A percentile compares a stretch with the other conserved stretches of the same genome.
phyloP scores from a whole-genome alignment of 92 coral and sea anemone genomes.

The Nematostella vectensis region DNA sequence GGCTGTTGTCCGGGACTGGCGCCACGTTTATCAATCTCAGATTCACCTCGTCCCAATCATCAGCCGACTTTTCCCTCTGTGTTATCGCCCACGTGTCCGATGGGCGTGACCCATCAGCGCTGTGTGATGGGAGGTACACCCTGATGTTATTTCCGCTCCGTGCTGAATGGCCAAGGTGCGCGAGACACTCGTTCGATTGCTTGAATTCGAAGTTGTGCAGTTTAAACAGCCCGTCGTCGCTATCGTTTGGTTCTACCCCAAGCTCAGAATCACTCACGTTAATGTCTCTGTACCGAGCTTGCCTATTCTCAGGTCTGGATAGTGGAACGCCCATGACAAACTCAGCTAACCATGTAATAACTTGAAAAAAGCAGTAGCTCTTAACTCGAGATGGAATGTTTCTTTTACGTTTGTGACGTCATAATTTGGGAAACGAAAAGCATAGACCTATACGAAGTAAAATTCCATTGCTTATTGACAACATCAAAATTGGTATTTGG shows the following conservation, averaged over 20 bases:
- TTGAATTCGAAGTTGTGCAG: slow-evolving; percentile 1
- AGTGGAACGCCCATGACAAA: background rate
- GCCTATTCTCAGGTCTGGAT: background rate
- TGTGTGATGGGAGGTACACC: background rate
- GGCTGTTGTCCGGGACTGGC: no score
- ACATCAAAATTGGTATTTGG: no score
- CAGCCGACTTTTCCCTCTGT: background rate
- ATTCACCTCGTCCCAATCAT: no score
- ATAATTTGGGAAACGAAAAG: background rate
- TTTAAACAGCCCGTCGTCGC: background rate
- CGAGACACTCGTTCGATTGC: background rate
- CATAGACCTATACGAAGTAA: no score
- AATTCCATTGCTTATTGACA: no score
- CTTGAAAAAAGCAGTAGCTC: background rate
- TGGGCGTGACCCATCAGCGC: no score
- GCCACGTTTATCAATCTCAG: no score
- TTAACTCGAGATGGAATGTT: background rate
- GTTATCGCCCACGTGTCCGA: background rate
- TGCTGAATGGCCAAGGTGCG: background rate
- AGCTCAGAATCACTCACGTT: background rate
- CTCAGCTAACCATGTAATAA: no score
- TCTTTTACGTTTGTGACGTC: background rate
- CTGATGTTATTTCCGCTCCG: background rate
- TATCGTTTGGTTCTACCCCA: background rate
- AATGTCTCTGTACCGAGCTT: background rate